phyloP scores from a whole-genome alignment of 2,888 invertebrate species.

The Erebia palarica region DNA sequence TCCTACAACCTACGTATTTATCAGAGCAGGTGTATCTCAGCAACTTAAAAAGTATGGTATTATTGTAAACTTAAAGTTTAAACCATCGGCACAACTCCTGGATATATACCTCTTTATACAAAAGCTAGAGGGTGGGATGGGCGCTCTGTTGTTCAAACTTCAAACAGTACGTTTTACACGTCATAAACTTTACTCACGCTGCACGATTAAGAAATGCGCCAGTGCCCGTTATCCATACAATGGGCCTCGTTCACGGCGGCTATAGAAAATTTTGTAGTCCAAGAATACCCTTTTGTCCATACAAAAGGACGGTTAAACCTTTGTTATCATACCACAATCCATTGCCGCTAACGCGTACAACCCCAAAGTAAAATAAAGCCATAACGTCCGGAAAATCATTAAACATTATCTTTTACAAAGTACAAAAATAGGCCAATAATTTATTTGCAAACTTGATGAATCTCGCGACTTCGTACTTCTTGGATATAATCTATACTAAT shows the following conservation, averaged over 20 bases:
- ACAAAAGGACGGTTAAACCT: slow-evolving; percentile 60
- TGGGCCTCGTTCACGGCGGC: slow-evolving; percentile 59
- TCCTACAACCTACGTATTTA: too few species aligned
- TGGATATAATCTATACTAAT: too few species aligned
- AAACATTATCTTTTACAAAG: slow-evolving; percentile 7
- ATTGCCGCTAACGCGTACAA: slow-evolving; percentile 11
- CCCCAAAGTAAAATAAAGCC: slow-evolving; percentile 6
- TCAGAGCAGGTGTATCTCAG: too few species aligned
- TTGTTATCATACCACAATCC: slow-evolving; percentile 49
- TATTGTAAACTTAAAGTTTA: neutral
- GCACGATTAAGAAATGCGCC: slow-evolving; percentile 57
- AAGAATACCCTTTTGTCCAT: slow-evolving; percentile 58
- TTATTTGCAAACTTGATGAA: neutral
- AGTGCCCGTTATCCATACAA: slow-evolving; percentile 58
- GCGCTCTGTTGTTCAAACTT: neutral
- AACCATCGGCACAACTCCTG: neutral
- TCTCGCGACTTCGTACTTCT: too few species aligned
- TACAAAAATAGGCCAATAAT: neutral
- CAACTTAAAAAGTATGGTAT: too few species aligned
- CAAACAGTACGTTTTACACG: slow-evolving; percentile 50
- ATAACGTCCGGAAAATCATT: neutral
- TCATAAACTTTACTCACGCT: slow-evolving; percentile 64
- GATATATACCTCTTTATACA: neutral
- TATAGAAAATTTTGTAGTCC: slow-evolving; percentile 57
- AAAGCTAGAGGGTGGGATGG: neutral